Conservation (phyloP, 1,140 invertebrate genomes). For the Triops longicaudatus region DNA sequence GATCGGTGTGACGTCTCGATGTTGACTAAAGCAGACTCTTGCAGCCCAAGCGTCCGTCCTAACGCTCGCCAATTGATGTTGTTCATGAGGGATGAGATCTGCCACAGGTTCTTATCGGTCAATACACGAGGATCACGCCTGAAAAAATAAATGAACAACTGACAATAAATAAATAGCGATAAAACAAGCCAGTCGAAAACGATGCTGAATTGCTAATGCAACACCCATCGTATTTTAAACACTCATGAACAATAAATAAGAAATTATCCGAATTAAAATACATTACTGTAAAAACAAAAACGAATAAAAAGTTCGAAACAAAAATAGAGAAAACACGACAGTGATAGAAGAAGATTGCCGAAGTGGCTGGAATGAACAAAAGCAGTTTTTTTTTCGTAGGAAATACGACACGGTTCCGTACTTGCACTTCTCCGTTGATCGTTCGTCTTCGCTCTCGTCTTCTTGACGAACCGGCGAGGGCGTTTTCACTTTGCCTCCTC, state of each 20-base stretch:
- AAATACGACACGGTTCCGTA: background rate
- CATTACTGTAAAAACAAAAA: no score
- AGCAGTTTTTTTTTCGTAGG: no score
- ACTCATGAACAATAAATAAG: no score
- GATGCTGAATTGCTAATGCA: no score
- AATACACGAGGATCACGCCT: constrained; percentile 29
- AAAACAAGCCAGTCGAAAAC: no score
- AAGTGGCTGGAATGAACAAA: no score
- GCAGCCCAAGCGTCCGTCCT: constrained; percentile 34
- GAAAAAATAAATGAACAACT: constrained; percentile 9
- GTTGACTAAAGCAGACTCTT: constrained; percentile 34
- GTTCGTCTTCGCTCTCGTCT: constrained; percentile 5
- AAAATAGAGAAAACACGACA: no score
- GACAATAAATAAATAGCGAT: background rate
- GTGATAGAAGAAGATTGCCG: no score
- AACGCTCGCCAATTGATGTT: constrained; percentile 33
- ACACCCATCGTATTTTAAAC: no score
- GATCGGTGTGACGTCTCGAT: constrained; percentile 32
- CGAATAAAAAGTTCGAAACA: no score
- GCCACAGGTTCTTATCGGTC: constrained; percentile 33
- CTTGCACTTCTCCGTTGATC: constrained; percentile 9
- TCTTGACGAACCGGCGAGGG: background rate
- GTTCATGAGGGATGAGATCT: constrained; percentile 32
- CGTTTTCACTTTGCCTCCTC: background rate
- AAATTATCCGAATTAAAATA: no score